These are phyloP conservation scores for Mormyrops attenuatus DNA, from an alignment of 2,797 vertebrate genomes.

Conservation along the genomic window DNA sequence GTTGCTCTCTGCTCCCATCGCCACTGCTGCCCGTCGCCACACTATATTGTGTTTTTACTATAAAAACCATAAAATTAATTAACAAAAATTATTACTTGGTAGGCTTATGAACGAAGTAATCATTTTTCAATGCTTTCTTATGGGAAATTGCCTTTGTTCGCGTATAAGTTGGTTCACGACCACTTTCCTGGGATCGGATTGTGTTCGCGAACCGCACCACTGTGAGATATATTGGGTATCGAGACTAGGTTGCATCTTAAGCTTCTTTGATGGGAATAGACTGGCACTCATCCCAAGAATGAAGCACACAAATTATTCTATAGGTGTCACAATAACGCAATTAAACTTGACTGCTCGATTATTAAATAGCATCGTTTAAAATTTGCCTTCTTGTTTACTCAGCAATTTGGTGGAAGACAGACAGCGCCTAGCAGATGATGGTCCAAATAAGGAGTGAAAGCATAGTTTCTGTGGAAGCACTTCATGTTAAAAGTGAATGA, in stretches of 20 bases:
- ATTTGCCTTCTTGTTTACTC: neutral
- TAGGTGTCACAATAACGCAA: neutral
- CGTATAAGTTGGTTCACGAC: too few relatives aligned
- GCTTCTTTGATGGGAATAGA: neutral
- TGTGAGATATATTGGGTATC: too few relatives aligned
- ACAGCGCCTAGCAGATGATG: neutral
- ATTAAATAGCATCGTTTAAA: neutral
- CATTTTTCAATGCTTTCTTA: too few relatives aligned
- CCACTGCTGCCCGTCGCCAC: too few relatives aligned
- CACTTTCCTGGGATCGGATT: too few relatives aligned
- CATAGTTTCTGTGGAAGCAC: neutral
- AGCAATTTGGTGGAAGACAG: neutral
- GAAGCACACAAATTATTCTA: neutral
- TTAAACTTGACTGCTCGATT: neutral
- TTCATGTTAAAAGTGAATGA: neutral
- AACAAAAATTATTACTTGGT: too few relatives aligned
- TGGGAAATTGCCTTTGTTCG: too few relatives aligned
- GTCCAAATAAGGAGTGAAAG: neutral
- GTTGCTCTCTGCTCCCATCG: too few relatives aligned
- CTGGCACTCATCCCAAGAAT: neutral
- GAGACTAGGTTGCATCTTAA: neutral
- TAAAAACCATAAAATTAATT: too few relatives aligned
- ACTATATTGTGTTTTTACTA: too few relatives aligned
- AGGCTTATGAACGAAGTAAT: too few relatives aligned
- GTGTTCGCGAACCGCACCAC: too few relatives aligned